A percentile compares a stretch with the other conserved stretches of the same genome.
phyloP scores from a whole-genome alignment of 2,888 invertebrate genomes.

The Neria commutata region DNA sequence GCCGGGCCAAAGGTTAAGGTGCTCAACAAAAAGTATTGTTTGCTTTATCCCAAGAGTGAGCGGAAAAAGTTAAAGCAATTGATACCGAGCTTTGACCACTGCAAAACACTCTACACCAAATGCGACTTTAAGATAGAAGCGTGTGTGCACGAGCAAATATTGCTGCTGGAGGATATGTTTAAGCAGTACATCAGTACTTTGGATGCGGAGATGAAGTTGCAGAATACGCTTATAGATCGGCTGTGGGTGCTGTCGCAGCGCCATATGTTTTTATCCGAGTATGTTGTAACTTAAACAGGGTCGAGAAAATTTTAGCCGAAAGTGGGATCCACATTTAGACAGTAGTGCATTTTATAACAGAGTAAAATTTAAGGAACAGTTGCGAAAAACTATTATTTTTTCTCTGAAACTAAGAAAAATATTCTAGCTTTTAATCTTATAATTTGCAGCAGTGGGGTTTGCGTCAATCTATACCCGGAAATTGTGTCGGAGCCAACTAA shows the following conservation, averaged over 20 bases:
- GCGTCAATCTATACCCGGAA: slow-evolving; percentile 48
- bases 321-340: too few relatives aligned
- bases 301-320: too few relatives aligned
- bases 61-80: slow-evolving; percentile 8
- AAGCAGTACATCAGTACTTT: slow-evolving; percentile 39
- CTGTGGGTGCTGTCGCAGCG: slow-evolving; percentile 52
- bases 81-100: slow-evolving; percentile 35
- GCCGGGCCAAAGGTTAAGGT: neutral
- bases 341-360: too few relatives aligned
- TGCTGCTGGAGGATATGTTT: slow-evolving; percentile 31
- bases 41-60: neutral
- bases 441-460: slow-evolving; percentile 31
- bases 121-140: slow-evolving; percentile 43
- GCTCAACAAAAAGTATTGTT: neutral
- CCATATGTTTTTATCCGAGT: slow-evolving; percentile 39
- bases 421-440: too few relatives aligned
- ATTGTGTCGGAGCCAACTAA: slow-evolving; percentile 44
- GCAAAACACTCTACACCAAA: slow-evolving; percentile 41
- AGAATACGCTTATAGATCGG: slow-evolving; percentile 44
- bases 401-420: neutral
- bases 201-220: slow-evolving; percentile 44
- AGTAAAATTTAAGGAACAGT: too few relatives aligned
- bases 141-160: slow-evolving; percentile 42
- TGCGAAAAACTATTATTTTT: too few relatives aligned
- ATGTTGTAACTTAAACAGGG: slow-evolving; percentile 10